Evolutionary conservation across 2,888 invertebrate genomes (phyloP).

Genomic region (Gastracanthus pulcherrimus): DNA sequence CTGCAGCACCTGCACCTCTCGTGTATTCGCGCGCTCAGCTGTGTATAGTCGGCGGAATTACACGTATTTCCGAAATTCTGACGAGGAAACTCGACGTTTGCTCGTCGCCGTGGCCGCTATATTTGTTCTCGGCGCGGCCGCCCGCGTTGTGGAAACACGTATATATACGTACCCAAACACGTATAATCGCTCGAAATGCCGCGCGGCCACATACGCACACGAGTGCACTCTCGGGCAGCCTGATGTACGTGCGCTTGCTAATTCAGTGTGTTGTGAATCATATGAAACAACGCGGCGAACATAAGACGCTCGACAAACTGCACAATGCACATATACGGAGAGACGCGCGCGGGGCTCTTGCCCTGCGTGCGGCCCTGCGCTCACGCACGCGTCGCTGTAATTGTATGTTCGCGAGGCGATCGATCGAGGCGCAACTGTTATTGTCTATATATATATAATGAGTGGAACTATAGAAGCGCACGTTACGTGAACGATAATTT

Average conservation of each 20-base stretch:
- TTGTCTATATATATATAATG: background rate
- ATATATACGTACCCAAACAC: slow-evolving; percentile 21
- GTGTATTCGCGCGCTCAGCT: background rate
- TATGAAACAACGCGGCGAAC: background rate
- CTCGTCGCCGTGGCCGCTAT: slow-evolving; percentile 52
- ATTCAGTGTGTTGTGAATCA: background rate
- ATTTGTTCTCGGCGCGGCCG: slow-evolving; percentile 56
- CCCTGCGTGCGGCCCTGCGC: background rate
- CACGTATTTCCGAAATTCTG: slow-evolving; percentile 58
- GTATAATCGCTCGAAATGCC: slow-evolving; percentile 25
- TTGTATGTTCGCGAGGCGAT: too few species aligned
- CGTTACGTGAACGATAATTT: background rate
- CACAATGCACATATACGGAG: background rate
- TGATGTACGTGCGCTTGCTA: background rate
- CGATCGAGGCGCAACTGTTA: background rate
- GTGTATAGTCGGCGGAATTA: slow-evolving; percentile 39
- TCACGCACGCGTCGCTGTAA: too few species aligned
- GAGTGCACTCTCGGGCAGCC: background rate
- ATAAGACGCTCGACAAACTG: slow-evolving; percentile 11
- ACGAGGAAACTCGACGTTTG: slow-evolving; percentile 56
- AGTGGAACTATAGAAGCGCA: background rate
- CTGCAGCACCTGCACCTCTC: background rate
- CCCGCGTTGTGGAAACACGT: slow-evolving; percentile 50
- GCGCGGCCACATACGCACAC: background rate
- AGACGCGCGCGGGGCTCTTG: background rate